A percentile compares a stretch with the other conserved stretches of the same genome.
These are phyloP conservation scores for Pinctada fucata DNA, from an alignment of 2,888 invertebrate species.

Conservation along the genomic window DNA sequence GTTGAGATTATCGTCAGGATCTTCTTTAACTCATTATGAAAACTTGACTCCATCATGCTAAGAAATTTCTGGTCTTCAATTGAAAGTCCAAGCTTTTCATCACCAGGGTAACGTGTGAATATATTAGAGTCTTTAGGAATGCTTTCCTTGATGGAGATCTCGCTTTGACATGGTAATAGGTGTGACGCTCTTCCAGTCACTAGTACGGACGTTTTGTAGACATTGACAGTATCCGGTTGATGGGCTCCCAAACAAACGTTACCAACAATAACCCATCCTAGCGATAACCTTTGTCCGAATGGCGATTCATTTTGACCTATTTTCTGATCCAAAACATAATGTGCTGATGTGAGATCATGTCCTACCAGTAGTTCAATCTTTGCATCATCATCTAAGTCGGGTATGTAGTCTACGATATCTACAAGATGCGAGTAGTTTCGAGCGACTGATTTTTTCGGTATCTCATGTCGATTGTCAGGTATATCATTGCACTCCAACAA, in stretches of 20 bases:
- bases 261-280: constrained; percentile 1
- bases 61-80: constrained; percentile 12
- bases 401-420: constrained; percentile 3
- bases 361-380: constrained; percentile 8
- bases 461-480: constrained; percentile 5
- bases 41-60: constrained; percentile 5
- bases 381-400: neutral
- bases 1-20: too few species aligned
- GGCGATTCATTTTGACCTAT: neutral
- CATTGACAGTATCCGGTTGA: constrained; percentile 4
- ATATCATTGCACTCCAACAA: neutral
- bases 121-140: neutral
- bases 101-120: constrained; percentile 4
- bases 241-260: constrained; percentile 5
- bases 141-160: neutral
- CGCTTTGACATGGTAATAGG: neutral
- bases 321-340: neutral
- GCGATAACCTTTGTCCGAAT: constrained; percentile 2
- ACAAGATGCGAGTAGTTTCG: constrained; percentile 1
- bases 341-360: constrained; percentile 7
- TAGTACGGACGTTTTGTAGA: constrained; percentile 1
- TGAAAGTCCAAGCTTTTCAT: neutral
- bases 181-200: neutral
- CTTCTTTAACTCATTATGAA: too few species aligned
- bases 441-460: neutral